Conservation (phyloP, 2,797 vertebrate species). For the Enteromius radiatus region DNA sequence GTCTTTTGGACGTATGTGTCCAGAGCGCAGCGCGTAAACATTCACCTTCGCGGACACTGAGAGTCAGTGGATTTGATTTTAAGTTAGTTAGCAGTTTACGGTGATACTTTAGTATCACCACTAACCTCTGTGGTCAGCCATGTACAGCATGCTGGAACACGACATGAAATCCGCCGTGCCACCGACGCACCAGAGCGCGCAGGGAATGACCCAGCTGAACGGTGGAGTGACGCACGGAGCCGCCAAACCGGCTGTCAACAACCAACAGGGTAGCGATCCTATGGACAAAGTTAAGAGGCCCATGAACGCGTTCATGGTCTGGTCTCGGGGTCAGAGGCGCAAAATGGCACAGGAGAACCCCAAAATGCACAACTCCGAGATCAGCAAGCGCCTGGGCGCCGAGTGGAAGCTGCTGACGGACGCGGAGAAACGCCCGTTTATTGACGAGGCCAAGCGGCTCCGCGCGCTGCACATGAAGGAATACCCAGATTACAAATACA, state of each 20-base stretch:
- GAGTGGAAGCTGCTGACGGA: conserved; percentile 77
- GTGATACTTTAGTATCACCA: conserved; percentile 32
- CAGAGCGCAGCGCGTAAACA: neutral
- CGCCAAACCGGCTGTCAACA: conserved; percentile 46
- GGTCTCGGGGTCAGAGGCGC: conserved; percentile 77
- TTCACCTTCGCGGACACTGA: conserved; percentile 1
- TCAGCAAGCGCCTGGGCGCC: conserved; percentile 77
- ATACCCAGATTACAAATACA: conserved; percentile 80
- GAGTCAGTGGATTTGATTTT: conserved; percentile 28
- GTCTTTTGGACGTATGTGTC: conserved; percentile 8
- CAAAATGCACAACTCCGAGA: conserved; percentile 81
- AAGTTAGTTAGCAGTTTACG: conserved; percentile 4
- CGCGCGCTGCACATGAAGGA: conserved; percentile 76
- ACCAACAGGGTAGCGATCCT: conserved; percentile 45
- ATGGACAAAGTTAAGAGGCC: conserved; percentile 76
- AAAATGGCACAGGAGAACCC: conserved; percentile 78
- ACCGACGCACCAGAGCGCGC: conserved; percentile 49
- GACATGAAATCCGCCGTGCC: conserved; percentile 60
- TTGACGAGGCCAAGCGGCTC: conserved; percentile 78
- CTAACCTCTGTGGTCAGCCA: conserved; percentile 28
- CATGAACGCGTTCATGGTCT: conserved; percentile 82
- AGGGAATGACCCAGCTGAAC: conserved; percentile 56
- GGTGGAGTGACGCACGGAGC: conserved; percentile 37
- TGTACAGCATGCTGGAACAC: conserved; percentile 69
- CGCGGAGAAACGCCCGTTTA: conserved; percentile 77